Base-by-base conservation (phyloP, 2,888 invertebrate species). In the Drosophila ustulata region DNA sequence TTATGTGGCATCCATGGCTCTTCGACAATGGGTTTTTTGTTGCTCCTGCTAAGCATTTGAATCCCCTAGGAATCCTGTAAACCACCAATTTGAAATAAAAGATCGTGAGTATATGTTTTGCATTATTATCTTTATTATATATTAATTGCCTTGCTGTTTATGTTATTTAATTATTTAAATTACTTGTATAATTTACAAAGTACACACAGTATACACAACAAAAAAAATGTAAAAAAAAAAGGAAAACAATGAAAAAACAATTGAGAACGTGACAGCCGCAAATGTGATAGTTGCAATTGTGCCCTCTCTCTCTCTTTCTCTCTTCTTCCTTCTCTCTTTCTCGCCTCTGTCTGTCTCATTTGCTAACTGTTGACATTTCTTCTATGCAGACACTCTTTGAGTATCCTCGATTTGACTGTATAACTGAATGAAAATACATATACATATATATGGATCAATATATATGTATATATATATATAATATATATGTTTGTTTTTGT, bases 181-280 rank as follows among this genome's bases (percentile, higher is more conserved):
- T 81, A 85, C 62, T 85, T 82, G 83, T 85, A 88, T 79, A 68
- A 80, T 82, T 86, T 88, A 81, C 89, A 81, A 88, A 86, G 81
- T 88, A 83, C 87, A 79, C 83, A 86, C 74, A 86, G 72, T 80
- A 71, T 82, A 85, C 82, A 80, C 67, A 59, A 67, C 67, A 59
- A 67, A 57, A 62, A 43, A 58, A 23, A 51, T 13, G 5, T 41
- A 18, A 30, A 51, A 59, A 39, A 8, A 66, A 66, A 37, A 37
- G n/a, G 37, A 37, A 37, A 37, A 37, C 37, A 37, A 37, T 37
- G 30, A 26, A 47, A 66, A 71, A 66, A 70, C 41, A 65, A 55
- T 67, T 67, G 50, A 47, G 63, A 66, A 45, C 37, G 46, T 52
- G 30, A 72, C 55, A 47, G 43, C 55, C n/a, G 37, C 66, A 37